phyloP scores from a whole-genome alignment of 2,797 vertebrate species.

The Acanthornis magna region DNA sequence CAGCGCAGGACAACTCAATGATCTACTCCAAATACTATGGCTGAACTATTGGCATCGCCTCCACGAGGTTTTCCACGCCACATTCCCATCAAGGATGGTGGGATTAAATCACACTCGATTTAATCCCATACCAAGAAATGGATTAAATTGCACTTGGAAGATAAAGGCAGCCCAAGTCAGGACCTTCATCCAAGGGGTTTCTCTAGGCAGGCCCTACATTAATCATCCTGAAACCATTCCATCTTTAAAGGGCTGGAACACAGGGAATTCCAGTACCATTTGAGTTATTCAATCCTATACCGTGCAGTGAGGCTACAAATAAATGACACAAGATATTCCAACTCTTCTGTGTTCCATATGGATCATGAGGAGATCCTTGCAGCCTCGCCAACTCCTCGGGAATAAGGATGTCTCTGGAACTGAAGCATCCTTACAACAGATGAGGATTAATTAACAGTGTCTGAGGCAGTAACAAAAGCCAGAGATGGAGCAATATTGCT shows the following conservation, averaged over 20 bases:
- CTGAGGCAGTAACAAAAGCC: background rate
- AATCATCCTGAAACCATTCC: background rate
- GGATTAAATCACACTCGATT: background rate
- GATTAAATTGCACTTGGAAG: background rate
- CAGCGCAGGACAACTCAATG: no score
- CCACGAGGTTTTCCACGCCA: background rate
- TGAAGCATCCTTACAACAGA: background rate
- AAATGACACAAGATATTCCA: background rate
- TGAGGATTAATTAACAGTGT: background rate
- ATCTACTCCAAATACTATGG: background rate
- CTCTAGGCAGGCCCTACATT: background rate
- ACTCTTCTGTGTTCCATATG: background rate
- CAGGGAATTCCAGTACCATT: accelerated
- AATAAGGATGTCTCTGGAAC: background rate
- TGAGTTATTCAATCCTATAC: background rate
- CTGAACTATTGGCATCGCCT: background rate
- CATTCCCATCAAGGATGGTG: background rate
- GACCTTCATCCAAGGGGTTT: background rate
- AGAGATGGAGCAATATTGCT: background rate
- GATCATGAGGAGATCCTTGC: background rate
- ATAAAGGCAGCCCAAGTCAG: background rate
- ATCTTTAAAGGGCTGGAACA: background rate
- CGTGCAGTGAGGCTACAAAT: accelerated
- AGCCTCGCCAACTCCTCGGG: background rate
- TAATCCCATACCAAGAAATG: background rate